These are phyloP conservation scores for Pseudopipra pipra DNA, from an alignment of 2,113 vertebrate genomes.

Conservation along the genomic window DNA sequence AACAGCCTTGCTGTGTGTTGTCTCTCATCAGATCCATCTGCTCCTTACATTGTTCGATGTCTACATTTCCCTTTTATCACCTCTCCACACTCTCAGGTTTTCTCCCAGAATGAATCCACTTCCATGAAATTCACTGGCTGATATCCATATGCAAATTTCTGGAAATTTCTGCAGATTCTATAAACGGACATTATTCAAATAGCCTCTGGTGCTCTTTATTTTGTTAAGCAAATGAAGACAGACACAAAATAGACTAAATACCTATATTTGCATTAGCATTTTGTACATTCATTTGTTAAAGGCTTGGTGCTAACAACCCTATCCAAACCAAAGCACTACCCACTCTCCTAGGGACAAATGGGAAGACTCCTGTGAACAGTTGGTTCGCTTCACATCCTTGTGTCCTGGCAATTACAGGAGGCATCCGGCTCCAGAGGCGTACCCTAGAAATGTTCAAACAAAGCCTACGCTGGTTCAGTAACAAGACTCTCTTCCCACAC, in stretches of 20 bases:
- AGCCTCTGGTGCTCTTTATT: neutral
- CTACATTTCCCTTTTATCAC: neutral
- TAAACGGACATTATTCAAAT: conserved; percentile 29
- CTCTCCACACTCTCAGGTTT: neutral
- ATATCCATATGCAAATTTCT: conserved; percentile 31
- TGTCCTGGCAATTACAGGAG: neutral
- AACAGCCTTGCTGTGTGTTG: neutral
- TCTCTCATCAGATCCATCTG: neutral
- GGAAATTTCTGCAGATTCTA: conserved; percentile 22
- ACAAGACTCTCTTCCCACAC: neutral
- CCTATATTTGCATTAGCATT: conserved; percentile 50
- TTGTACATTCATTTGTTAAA: conserved; percentile 26
- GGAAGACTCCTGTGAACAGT: neutral
- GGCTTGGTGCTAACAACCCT: neutral
- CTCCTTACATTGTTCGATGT: neutral
- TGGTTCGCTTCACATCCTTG: neutral
- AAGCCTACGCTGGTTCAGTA: neutral
- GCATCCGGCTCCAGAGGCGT: neutral
- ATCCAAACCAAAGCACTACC: neutral
- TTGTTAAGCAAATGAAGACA: neutral
- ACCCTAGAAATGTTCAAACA: neutral
- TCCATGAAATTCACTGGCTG: neutral
- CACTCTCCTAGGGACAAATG: neutral
- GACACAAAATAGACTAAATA: neutral
- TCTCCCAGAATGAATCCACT: neutral